Evolutionary conservation across 2,888 invertebrate genomes (phyloP), one percentile per base, ranked within the genome.

Genomic region (Electrophaes corylata): DNA sequence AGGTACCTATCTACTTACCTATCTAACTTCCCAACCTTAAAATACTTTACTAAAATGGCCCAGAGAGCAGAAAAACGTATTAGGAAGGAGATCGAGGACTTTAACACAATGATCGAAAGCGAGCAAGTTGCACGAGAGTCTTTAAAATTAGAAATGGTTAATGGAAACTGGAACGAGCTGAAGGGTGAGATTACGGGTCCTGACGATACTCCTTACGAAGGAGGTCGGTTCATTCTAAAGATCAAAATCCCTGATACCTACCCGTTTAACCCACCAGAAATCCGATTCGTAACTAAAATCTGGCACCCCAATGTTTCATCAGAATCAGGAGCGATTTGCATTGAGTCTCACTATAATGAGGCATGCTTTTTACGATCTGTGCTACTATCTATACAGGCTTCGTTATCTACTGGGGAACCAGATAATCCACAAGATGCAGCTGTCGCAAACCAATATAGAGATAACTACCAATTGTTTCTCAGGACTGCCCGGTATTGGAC

Each of bases 281-380:
- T 99, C 66, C 95, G 97, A 69, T 99, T 99, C 92, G 94, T 97
- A 69, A 99, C 99, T 65, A 98, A 97, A 93, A 98, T 99, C 83
- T 99, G 99, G 99, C 99, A 99, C 92, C 99, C 99, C 50, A 99
- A 99, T 89, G 98, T 99, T 76, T 99, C 99, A 52, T 99, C 99
- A 11, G 99, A 98, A 8, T 99, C 99, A 0, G 98, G 97, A 57
- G 98, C 98, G 40, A 99, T 99, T 78, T 99, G 99, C 88, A 93
- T 99, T 86, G 99, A 99, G n/a, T n/a, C 87, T 99, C 99, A 78
- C 92, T 99, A 52, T 99, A 99, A 93, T 60, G 99, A 99, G 46
- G 99, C 99, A 4, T 97, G 99, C 95, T 99, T 99, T 0, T 91
- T 99, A 61, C 94, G 99, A 62, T 99, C 99, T 20, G 99, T 99